Conservation (phyloP, 2,797 vertebrate species). For the Amblyopsis hoosieri region DNA sequence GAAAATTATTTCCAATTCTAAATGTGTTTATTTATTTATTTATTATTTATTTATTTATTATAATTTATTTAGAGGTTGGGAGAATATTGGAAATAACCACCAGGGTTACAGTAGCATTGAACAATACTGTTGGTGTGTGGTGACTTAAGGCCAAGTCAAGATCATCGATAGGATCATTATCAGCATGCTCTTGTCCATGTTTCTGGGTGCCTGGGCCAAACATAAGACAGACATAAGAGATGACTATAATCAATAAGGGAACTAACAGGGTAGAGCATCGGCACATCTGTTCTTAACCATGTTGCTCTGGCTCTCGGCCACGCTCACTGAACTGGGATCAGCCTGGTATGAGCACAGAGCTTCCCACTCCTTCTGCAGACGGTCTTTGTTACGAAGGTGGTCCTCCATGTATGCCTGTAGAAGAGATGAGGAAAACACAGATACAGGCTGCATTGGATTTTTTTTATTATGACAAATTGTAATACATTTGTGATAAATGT, state of each 20-base stretch:
- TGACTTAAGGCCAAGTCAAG: too few species aligned
- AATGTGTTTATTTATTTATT: too few species aligned
- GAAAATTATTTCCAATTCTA: neutral
- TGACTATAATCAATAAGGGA: neutral
- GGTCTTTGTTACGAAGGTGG: conserved; percentile 92
- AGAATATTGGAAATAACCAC: neutral
- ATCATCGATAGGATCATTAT: too few species aligned
- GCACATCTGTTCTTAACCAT: conserved; percentile 90
- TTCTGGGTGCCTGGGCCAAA: neutral
- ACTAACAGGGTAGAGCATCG: conserved; percentile 92
- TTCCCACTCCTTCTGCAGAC: conserved; percentile 96
- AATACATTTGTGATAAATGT: too few species aligned
- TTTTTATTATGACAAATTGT: too few species aligned
- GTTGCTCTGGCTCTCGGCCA: conserved; percentile 82
- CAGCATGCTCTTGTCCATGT: neutral
- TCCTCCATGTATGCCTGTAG: conserved; percentile 96
- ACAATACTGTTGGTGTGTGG: too few species aligned
- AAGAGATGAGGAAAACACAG: neutral
- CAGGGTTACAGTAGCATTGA: too few species aligned
- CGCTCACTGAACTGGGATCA: conserved; percentile 85
- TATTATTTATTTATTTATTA: too few species aligned
- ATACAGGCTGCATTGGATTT: too few species aligned
- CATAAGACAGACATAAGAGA: neutral
- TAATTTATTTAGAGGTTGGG: neutral
- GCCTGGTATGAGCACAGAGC: conserved; percentile 95